Base-by-base conservation (phyloP, 2,888 invertebrate genomes). In the Celastrina argiolus region DNA sequence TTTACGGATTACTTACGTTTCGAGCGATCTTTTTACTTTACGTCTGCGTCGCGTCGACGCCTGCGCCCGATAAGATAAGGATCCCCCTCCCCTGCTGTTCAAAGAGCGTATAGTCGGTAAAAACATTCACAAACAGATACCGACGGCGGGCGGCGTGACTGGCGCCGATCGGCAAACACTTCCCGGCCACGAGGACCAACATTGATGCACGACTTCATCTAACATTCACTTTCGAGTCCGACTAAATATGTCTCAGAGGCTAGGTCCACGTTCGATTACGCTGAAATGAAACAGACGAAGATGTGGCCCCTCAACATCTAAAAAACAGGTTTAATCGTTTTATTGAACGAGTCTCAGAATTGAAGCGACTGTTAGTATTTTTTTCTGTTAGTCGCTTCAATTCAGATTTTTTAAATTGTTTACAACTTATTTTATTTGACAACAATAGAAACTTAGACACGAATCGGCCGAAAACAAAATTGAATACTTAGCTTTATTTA, bases 51-150 rank as follows among this genome's bases (percentile, higher is more conserved):
- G 75, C 74, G 80, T 74, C 76, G 82, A 75, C 82, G 85, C 81
- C 81, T 78, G 83, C 74, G 75, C 78, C 73, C 79, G 79, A 81
- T 80, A 79, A 81, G 80, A 80, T 81, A 80, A 78, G 74, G 72
- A 73, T 72, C 75, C 75, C 74, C 71, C 71, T 56, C 65, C 70
- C 66, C 56, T 56, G 58, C 58, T 58, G 8, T 66, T 72, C 72
- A 68, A 68, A 78, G 79, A 79, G 76, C 74, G 78, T 75, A 78
- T 77, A 70, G 76, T 77, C 78, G 76, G 78, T 80, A 81, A 84
- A 83, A 85, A 84, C 82, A 80, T 83, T 83, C 78, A 82, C 81
- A 81, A 84, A 83, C 81, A 83, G 78, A 82, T 81, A 80, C 79
- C 80, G 79, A 70, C 61, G 68, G 45, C 65, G 51, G 63, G 56